Evolutionary conservation across 1,140 invertebrate species (phyloP), one percentile per base, ranked within the genome.

Genomic region (Lordiphosa stackelbergi): DNA sequence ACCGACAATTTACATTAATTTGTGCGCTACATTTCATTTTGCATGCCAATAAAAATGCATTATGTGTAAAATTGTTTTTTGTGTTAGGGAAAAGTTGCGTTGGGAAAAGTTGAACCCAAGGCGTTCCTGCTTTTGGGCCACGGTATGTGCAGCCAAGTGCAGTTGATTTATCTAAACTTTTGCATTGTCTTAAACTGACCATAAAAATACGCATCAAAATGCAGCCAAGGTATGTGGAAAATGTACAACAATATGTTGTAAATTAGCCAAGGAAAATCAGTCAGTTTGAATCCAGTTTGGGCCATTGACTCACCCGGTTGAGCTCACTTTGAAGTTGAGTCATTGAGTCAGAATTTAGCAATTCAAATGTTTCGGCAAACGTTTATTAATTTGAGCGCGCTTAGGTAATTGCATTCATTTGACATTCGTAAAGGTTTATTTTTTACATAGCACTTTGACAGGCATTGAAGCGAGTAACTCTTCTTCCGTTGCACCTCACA

Each of bases 181-280:
- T 46, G 11, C 43, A 46, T 46, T 46, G 43, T 46, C 31, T 46
- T 31, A 31, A 46, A 46, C 43, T 46, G 43, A 31, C 43, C 43
- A 46, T 46, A 46, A 46, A 46, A 46, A 34, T 46, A 46, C 43
- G 43, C 43, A 46, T 46, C 12, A 46, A 46, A 46, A 46, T 46
- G 43, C 43, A 28, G 43, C 13, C 13, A 13, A 46, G 24, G 43
- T 46, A 46, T 46, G 43, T 46, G 43, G 43, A 46, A 46, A 46
- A 46, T 34, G 5, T 9, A 34, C 11, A 46, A 13, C 43, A 46
- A 46, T 46, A 31, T 46, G 43, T 46, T 46, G 43, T 46, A 46
- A 46, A 46, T 34, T 46, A 34, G 9, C 24, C 11, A 46, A 46
- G 43, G 43, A 46, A 46, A 46, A 12, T 46, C 43, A 34, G 28